Evolutionary conservation across 1,140 invertebrate species (phyloP), one percentile per base, ranked within the genome.

Genomic region (Mizuhopecten yessoensis): DNA sequence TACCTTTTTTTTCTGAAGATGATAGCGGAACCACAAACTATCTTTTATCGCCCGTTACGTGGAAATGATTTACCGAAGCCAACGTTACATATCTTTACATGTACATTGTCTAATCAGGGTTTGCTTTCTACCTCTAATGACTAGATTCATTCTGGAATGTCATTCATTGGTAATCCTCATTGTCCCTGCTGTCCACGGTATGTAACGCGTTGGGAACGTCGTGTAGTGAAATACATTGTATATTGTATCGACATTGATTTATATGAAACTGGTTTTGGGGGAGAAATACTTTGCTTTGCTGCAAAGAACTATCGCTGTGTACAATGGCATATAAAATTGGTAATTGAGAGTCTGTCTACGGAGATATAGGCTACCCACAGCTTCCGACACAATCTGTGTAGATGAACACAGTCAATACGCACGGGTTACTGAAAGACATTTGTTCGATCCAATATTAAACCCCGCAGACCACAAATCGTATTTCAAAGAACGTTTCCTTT

Each of bases 301-400:
- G 57, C 57, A 23, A 75, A 75, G 29, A 75, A n/a, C 57, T 5
- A n/a, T 2, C 57, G 2, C n/a, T n/a, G 57, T 75, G 57, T 75
- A 75, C 57, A 75, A 75, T 75, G 57, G 57, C n/a, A 75, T 75
- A 29, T n/a, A n/a, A 29, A n/a, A 75, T 75, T 75, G 57, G 57
- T 75, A 75, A 75, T 75, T 75, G 57, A 29, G 57, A 29, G 57
- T 75, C 57, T 75, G 57, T 75, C 57, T 75, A 17, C 7, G 9
- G 57, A 75, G 0, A 29, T 29, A 29, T 3, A 17, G 57, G n/a
- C n/a, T n/a, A n/a, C n/a, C n/a, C 2, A 75, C 29, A 29, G 57
- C 57, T 29, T 29, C 57, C 23, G 29, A 75, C n/a, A 75, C 57
- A 75, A 45, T 29, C 23, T 17, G 23, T 75, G n/a, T n/a, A 75